Conservation (phyloP, 2,113 vertebrate species). For the Rattus norvegicus region GRCr8 NC_086024.1:79449001-79449500, state of each 20-base stretch:
- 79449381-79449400: not conserved
- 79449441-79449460: not conserved
- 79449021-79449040: not conserved
- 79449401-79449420: not conserved
- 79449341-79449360: not conserved
- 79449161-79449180: slow-evolving; percentile 39
- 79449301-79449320: not conserved
- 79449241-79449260: slow-evolving; percentile 11
- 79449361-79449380: slow-evolving; percentile 9
- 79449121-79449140: not conserved
- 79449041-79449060: not conserved
- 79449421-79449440: not conserved
- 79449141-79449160: not conserved
- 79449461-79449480: not conserved
- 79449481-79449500: not conserved
- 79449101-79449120: slow-evolving; percentile 6
- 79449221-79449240: slow-evolving; percentile 36
- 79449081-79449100: slow-evolving; percentile 1
- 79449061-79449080: not conserved
- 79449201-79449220: not conserved
- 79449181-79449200: slow-evolving; percentile 15
- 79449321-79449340: not conserved
- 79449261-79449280: slow-evolving; percentile 48
- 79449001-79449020: not conserved
- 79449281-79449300: not conserved